Percentiles rank a stretch among this genome's conserved stretches.
Evolutionary conservation across 2,797 vertebrate genomes (phyloP).

Genomic region (Enteromius afrohamiltoni): DNA sequence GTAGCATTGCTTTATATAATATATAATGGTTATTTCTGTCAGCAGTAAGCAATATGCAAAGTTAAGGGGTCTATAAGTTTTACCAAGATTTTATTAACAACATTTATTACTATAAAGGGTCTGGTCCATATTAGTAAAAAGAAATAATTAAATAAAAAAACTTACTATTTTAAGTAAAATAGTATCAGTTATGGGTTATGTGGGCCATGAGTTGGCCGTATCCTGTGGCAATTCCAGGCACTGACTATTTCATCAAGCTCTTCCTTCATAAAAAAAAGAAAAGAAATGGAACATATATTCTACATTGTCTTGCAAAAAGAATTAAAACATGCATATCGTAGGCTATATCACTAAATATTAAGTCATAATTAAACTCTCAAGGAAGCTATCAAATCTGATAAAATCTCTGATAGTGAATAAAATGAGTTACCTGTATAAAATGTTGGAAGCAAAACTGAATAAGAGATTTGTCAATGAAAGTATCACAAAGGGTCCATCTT

Average conservation of each 20-base stretch:
- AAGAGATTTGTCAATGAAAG: constrained; percentile 51
- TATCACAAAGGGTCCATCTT: constrained; percentile 43
- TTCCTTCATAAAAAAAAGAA: constrained; percentile 28
- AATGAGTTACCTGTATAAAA: constrained; percentile 25
- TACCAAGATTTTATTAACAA: too few relatives aligned
- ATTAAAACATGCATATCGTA: background rate
- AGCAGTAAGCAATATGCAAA: too few relatives aligned
- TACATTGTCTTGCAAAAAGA: background rate
- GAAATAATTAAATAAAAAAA: too few relatives aligned
- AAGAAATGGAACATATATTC: background rate
- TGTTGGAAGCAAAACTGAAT: constrained; percentile 53
- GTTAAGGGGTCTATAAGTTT: too few relatives aligned
- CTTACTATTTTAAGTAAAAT: too few relatives aligned
- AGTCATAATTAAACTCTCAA: constrained; percentile 1
- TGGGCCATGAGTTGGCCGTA: constrained; percentile 41
- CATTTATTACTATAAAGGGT: too few relatives aligned
- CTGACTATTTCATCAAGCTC: constrained; percentile 43
- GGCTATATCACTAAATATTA: background rate
- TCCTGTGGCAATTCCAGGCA: constrained; percentile 54
- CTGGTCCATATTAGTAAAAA: too few relatives aligned
- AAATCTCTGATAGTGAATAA: background rate
- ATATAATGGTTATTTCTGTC: too few relatives aligned
- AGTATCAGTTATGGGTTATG: too few relatives aligned
- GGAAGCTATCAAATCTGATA: too few relatives aligned
- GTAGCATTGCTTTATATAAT: too few relatives aligned